Evolutionary conservation across 2,888 invertebrate genomes (phyloP).

Genomic region (Polyommatus icarus): DNA sequence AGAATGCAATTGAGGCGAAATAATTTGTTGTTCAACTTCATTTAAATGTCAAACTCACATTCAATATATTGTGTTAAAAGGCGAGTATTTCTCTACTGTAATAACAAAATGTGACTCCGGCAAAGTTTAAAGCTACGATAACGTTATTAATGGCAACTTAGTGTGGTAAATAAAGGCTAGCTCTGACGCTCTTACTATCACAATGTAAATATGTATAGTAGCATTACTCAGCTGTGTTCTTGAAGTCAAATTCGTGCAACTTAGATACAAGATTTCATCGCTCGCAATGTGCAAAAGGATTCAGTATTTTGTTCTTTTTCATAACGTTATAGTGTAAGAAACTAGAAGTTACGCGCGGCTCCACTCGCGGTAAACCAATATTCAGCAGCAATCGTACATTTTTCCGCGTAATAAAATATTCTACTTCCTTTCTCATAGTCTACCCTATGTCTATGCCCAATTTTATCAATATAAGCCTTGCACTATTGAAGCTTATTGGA

Average conservation of each 20-base stretch:
- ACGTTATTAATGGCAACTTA: slow-evolving; percentile 18
- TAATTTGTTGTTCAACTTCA: slow-evolving; percentile 19
- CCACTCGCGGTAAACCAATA: not conserved
- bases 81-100: slow-evolving; percentile 28
- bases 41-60: slow-evolving; percentile 30
- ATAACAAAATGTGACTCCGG: slow-evolving; percentile 21
- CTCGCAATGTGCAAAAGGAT: not conserved
- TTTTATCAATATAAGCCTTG: not conserved
- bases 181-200: not conserved
- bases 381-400: not conserved
- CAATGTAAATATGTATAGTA: not conserved
- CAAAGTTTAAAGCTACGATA: slow-evolving; percentile 22
- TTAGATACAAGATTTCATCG: not conserved
- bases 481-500: not conserved
- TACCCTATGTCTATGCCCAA: not conserved
- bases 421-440: too few relatives aligned
- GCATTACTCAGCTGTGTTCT: not conserved
- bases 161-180: slow-evolving; percentile 6
- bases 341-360: not conserved
- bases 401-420: not conserved
- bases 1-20: not conserved
- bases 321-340: too few relatives aligned
- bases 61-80: slow-evolving; percentile 29
- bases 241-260: not conserved
- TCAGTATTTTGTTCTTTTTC: too few relatives aligned